These are phyloP conservation scores for Aelia acuminata DNA, from an alignment of 2,888 invertebrate genomes.

Conservation along the genomic window DNA sequence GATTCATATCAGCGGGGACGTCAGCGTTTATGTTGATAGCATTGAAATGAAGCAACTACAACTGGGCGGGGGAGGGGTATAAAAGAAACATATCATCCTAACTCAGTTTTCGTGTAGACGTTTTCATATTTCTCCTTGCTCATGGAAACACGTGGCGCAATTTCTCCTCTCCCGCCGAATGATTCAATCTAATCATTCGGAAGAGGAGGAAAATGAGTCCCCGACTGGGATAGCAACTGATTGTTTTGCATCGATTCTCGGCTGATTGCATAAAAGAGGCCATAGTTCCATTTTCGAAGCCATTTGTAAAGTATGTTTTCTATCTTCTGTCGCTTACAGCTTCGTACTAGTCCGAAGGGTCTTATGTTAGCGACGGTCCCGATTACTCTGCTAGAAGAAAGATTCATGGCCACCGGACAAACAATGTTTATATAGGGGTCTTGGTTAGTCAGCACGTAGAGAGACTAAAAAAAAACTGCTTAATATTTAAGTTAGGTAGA, in stretches of 20 bases:
- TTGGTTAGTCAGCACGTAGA: too few species aligned
- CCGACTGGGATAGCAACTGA: constrained; percentile 5
- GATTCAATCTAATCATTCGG: constrained; percentile 56
- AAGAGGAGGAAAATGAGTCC: constrained; percentile 53
- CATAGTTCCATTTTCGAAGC: not conserved
- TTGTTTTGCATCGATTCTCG: constrained; percentile 46
- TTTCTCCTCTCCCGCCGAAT: constrained; percentile 24
- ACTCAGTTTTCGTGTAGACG: constrained; percentile 21
- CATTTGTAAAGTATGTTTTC: not conserved
- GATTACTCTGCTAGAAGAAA: not conserved
- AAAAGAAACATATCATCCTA: constrained; percentile 53
- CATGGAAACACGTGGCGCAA: constrained; percentile 44
- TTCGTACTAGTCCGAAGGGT: not conserved
- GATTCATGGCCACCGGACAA: not conserved
- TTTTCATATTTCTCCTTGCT: constrained; percentile 50
- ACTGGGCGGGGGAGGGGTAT: not conserved
- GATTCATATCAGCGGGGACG: constrained; percentile 55
- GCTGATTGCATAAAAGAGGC: not conserved
- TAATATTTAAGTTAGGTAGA: too few species aligned
- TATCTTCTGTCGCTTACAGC: not conserved
- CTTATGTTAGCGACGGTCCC: not conserved
- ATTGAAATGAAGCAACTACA: constrained; percentile 49
- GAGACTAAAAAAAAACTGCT: too few species aligned
- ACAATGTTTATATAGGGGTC: not conserved
- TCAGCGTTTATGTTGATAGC: constrained; percentile 59